These are phyloP conservation scores for Nymphalis c-album DNA, from an alignment of 2,888 invertebrate genomes.

Conservation along the genomic window DNA sequence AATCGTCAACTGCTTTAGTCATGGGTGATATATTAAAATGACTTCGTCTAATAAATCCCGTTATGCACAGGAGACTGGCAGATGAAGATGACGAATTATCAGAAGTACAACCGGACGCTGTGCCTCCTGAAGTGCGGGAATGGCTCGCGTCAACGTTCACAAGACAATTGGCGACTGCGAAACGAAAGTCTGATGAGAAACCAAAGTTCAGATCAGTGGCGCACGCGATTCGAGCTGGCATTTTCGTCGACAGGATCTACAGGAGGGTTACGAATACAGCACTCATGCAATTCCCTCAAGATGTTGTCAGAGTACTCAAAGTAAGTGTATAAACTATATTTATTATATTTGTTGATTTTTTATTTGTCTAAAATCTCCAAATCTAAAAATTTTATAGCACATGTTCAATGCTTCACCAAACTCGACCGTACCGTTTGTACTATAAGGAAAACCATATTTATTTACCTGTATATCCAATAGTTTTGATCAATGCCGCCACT, in stretches of 20 bases:
- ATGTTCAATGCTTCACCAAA: too few species aligned
- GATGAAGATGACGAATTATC: constrained; percentile 97
- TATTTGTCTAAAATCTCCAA: neutral
- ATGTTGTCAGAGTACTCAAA: constrained; percentile 92
- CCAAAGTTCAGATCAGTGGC: constrained; percentile 97
- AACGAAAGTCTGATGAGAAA: constrained; percentile 88
- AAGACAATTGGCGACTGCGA: constrained; percentile 90
- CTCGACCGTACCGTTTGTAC: neutral
- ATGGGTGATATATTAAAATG: neutral
- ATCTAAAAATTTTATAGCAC: too few species aligned
- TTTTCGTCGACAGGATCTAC: constrained; percentile 97
- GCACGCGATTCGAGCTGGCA: constrained; percentile 97
- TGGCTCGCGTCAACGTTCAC: constrained; percentile 99
- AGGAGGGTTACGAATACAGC: constrained; percentile 88
- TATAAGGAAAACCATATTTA: neutral
- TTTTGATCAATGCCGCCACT: neutral
- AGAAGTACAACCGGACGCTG: constrained; percentile 97
- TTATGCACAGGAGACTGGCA: constrained; percentile 85
- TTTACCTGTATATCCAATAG: neutral
- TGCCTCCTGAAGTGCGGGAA: constrained; percentile 97
- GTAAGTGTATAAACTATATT: constrained; percentile 75
- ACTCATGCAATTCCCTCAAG: constrained; percentile 93
- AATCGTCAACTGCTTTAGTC: constrained; percentile 12
- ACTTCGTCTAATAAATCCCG: constrained; percentile 19
- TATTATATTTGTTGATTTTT: too few species aligned